These are phyloP conservation scores for Neoarius graeffei DNA, from an alignment of 2,113 vertebrate species.

Conservation along the genomic window DNA sequence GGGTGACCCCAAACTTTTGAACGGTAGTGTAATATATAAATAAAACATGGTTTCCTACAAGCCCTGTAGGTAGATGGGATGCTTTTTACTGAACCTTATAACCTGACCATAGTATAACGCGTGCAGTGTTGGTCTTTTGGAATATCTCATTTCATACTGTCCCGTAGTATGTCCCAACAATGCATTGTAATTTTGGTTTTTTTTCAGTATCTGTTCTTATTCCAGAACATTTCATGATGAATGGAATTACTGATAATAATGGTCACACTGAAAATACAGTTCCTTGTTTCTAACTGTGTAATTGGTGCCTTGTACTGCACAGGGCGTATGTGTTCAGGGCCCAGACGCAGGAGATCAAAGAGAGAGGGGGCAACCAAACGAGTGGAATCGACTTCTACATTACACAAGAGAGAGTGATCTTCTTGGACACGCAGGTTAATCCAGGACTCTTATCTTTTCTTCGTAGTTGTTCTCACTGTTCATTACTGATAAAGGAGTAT, in stretches of 20 bases:
- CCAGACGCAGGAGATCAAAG: conserved; percentile 89
- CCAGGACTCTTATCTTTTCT: not conserved
- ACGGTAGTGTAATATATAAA: too few species aligned
- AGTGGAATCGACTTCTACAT: conserved; percentile 93
- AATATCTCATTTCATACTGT: not conserved
- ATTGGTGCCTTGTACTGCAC: conserved; percentile 46
- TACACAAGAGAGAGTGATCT: conserved; percentile 91
- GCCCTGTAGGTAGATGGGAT: too few species aligned
- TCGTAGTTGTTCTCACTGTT: not conserved
- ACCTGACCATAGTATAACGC: not conserved
- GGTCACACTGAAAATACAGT: not conserved
- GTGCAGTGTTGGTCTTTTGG: not conserved
- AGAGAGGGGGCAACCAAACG: conserved; percentile 88
- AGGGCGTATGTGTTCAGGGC: conserved; percentile 87
- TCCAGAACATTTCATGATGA: not conserved
- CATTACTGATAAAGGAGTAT: not conserved
- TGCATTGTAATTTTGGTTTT: not conserved
- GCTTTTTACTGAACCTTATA: too few species aligned
- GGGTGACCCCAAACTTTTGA: too few species aligned
- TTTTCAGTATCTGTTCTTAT: not conserved
- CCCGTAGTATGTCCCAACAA: not conserved
- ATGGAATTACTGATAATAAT: not conserved
- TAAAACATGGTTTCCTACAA: too few species aligned
- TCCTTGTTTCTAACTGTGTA: not conserved
- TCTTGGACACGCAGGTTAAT: conserved; percentile 89